phyloP scores from a whole-genome alignment of 2,113 vertebrate genomes.

The Pelodiscus sinensis region DNA sequence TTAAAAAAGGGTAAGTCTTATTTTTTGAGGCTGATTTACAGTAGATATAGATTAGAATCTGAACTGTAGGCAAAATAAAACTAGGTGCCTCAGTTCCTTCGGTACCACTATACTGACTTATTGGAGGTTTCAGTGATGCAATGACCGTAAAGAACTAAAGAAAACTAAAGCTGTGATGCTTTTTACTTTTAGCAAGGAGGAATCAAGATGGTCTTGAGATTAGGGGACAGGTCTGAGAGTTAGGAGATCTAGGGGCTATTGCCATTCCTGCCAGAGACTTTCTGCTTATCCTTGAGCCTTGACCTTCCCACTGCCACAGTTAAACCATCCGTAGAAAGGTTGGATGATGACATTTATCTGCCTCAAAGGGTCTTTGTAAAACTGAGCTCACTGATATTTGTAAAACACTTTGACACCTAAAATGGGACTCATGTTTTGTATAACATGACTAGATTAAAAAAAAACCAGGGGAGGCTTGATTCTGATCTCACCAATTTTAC shows the following conservation, averaged over 20 bases:
- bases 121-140: not conserved
- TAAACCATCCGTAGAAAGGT: not conserved
- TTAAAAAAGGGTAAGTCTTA: constrained; percentile 1
- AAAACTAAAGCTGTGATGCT: not conserved
- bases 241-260: not conserved
- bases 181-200: not conserved
- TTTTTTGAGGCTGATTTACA: not conserved
- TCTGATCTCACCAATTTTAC: not conserved
- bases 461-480: not conserved
- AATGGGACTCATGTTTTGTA: not conserved
- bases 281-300: not conserved
- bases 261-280: not conserved
- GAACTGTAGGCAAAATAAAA: not conserved
- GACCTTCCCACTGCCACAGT: not conserved
- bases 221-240: not conserved
- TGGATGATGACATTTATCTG: not conserved
- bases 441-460: not conserved
- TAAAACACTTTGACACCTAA: not conserved
- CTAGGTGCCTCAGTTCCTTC: not conserved
- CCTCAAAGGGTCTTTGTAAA: not conserved
- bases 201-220: not conserved
- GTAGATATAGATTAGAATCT: not conserved
- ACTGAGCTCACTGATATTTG: not conserved
- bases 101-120: not conserved
- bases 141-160: not conserved